A percentile compares a stretch with the other conserved stretches of the same genome.
Evolutionary conservation across 2,113 vertebrate genomes (phyloP).

Genomic region (Tautogolabrus adspersus): DNA sequence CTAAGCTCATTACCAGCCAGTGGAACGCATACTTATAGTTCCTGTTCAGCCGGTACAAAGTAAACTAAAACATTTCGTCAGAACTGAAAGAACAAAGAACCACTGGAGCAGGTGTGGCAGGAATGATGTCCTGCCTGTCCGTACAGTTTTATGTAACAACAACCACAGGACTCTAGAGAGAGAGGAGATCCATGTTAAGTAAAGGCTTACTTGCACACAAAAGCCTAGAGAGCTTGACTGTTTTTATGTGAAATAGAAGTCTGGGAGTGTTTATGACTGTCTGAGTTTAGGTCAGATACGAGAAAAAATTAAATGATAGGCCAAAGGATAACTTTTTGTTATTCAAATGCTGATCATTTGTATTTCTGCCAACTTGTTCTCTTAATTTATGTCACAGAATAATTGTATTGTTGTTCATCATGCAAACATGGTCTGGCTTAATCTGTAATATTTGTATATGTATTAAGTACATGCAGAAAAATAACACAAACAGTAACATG

Average conservation of each 20-base stretch:
- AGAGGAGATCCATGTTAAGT: not conserved
- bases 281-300: too few relatives aligned
- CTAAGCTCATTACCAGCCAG: not conserved
- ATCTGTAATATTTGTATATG: too few relatives aligned
- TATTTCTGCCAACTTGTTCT: not conserved
- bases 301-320: not conserved
- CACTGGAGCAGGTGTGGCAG: not conserved
- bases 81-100: not conserved
- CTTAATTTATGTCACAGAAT: not conserved
- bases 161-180: not conserved
- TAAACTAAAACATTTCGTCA: not conserved
- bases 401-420: too few relatives aligned
- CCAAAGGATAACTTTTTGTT: not conserved
- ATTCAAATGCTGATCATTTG: not conserved
- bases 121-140: not conserved
- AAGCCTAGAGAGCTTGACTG: too few relatives aligned
- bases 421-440: too few relatives aligned
- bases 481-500: too few relatives aligned
- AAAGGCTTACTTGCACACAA: too few relatives aligned
- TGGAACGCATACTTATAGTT: not conserved
- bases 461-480: too few relatives aligned
- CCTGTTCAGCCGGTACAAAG: not conserved
- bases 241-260: too few relatives aligned
- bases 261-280: too few relatives aligned
- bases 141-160: not conserved